Conservation (phyloP, 1,140 invertebrate species). For the Tyrophagus putrescentiae region DNA sequence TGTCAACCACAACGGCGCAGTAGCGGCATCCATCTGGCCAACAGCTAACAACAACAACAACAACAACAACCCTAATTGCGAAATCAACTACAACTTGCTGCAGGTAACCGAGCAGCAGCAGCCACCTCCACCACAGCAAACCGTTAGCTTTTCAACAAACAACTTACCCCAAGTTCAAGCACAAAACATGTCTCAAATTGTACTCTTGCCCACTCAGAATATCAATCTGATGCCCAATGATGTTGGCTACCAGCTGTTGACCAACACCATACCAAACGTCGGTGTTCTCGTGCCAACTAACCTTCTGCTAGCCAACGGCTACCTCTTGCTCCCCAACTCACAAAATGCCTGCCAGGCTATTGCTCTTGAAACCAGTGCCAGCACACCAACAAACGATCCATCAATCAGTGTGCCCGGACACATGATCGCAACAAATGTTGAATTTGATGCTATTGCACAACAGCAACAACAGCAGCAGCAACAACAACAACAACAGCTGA, state of each 20-base stretch:
- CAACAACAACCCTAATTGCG: background rate
- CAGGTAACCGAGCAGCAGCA: no score
- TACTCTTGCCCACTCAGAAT: constrained; percentile 1
- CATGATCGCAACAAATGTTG: background rate
- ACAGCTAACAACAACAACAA: background rate
- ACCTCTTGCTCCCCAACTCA: background rate
- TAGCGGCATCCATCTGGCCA: no score
- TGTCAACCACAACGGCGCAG: no score
- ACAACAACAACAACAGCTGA: no score
- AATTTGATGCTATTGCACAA: background rate
- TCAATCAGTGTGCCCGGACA: no score
- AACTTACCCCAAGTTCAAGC: no score
- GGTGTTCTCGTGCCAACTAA: constrained; percentile 15
- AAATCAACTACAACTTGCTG: no score
- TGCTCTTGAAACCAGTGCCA: no score
- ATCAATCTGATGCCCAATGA: background rate
- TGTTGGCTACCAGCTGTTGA: background rate
- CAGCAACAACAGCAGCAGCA: constrained; percentile 2
- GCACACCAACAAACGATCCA: no score
- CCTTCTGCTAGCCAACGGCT: constrained; percentile 1
- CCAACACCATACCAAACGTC: background rate
- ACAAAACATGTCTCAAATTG: constrained; percentile 10
- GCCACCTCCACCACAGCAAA: no score
- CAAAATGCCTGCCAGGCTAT: background rate
- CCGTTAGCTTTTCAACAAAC: no score